Evolutionary conservation across 1,140 invertebrate species (phyloP), one percentile per base, ranked within the genome.

Genomic region (Eumaeus atala): DNA sequence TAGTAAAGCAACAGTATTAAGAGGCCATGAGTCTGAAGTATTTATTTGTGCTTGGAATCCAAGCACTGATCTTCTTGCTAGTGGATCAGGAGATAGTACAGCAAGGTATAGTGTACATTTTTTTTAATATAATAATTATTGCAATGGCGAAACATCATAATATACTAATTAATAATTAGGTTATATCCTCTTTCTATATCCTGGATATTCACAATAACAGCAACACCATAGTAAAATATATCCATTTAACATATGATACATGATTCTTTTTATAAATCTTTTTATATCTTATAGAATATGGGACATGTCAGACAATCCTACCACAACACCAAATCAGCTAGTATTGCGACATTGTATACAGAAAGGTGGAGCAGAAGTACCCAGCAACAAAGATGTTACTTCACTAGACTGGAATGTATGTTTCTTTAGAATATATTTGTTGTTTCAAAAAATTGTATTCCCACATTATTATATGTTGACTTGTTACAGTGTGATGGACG

Each of bases 31-130:
- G 86, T 98, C 96, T 36, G 98, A 99, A 89, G 98, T 99, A 10
- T 99, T 99, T 74, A 99, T 99, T 63, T 99, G 98, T 91, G 97
- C 98, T 4, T 99, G 98, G 98, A 99, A 99, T 89, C 98, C 98
- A 0, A 96, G 95, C 9, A 96, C 95, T 47, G 98, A 99, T 90
- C 89, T 99, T 4, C 82, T 99, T 54, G 98, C 98, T 8, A 99
- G 97, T 83, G 98, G 97, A 11, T 99, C 97, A 38, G 98, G 98
- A 6, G 98, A 99, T 74, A 98, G 97, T 64, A 99, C 98, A 33
- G 97, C 98, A 0, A 90, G 87, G 87, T 88, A 65, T 54, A 40
- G 54, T 55, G 14, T 51, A 35, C 28, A 18, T 48, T 57, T 18
- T 18, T 47, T 44, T 14, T 44, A 38, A 21, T 40, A 21, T 11